phyloP scores from a whole-genome alignment of 2,888 invertebrate genomes.

The Seladonia tumulorum region DNA sequence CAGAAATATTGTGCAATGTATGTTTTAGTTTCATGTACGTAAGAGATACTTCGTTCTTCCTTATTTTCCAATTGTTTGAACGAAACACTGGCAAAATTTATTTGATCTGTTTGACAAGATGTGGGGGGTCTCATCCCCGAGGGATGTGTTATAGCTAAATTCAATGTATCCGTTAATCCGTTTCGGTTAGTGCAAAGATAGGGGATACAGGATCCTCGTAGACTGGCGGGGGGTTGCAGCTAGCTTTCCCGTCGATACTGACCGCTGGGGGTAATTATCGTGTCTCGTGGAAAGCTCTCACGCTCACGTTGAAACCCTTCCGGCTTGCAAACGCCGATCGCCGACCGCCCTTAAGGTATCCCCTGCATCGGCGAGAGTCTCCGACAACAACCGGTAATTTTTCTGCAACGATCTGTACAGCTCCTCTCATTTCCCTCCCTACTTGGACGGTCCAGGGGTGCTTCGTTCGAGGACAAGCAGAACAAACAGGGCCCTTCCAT shows the following conservation, averaged over 20 bases:
- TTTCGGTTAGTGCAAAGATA: constrained; percentile 57
- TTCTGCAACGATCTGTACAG: constrained; percentile 73
- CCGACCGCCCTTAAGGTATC: constrained; percentile 61
- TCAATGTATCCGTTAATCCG: constrained; percentile 66
- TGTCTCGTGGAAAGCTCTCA: constrained; percentile 80
- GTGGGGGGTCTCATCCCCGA: neutral
- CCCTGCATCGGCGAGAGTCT: constrained; percentile 51
- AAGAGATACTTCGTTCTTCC: neutral
- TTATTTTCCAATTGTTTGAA: neutral
- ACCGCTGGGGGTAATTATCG: constrained; percentile 82
- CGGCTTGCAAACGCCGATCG: constrained; percentile 42
- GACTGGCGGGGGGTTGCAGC: constrained; percentile 52
- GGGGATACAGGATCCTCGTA: constrained; percentile 53
- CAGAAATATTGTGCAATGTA: no score
- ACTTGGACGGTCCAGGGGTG: constrained; percentile 34
- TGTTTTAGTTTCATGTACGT: no score
- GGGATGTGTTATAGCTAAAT: constrained; percentile 24
- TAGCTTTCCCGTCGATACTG: constrained; percentile 71
- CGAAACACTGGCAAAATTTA: neutral
- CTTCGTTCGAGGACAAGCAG: constrained; percentile 29
- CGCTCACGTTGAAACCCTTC: constrained; percentile 81
- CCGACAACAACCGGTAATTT: constrained; percentile 78
- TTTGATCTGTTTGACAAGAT: neutral
- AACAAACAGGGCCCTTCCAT: constrained; percentile 53
- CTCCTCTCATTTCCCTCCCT: constrained; percentile 34